phyloP scores from a whole-genome alignment of 1,140 invertebrate species.

The Atta cephalotes region DNA sequence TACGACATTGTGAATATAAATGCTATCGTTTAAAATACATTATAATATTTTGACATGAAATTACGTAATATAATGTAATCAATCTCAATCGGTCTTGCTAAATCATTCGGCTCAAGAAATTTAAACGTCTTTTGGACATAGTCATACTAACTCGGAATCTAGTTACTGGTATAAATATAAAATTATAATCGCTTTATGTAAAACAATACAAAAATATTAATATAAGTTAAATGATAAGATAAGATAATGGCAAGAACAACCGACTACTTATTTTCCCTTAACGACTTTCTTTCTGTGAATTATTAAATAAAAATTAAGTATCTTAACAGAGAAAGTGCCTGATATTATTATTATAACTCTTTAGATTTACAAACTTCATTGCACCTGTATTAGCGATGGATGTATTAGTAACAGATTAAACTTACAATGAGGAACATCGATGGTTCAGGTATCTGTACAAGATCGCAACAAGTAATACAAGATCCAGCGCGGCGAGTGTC shows the following conservation, averaged over 20 bases:
- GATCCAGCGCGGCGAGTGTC: constrained; percentile 64
- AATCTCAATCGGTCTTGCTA: neutral
- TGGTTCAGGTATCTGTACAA: constrained; percentile 38
- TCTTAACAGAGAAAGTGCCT: neutral
- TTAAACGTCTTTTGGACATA: neutral
- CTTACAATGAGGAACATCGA: constrained; percentile 45
- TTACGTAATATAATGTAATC: neutral
- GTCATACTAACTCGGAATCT: neutral
- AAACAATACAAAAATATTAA: neutral
- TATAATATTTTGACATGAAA: constrained; percentile 17
- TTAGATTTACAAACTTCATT: neutral
- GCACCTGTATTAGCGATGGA: neutral
- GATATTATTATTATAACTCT: neutral
- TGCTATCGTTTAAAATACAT: constrained; percentile 11
- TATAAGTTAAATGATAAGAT: neutral
- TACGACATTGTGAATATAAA: constrained; percentile 3
- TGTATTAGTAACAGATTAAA: constrained; percentile 34
- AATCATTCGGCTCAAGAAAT: neutral
- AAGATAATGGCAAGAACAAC: neutral
- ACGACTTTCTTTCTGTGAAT: neutral
- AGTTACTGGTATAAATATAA: neutral
- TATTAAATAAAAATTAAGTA: neutral
- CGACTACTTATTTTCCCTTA: neutral
- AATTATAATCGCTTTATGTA: constrained; percentile 8
- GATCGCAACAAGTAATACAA: constrained; percentile 69